phyloP scores from a whole-genome alignment of 2,797 vertebrate species.

The Todus mexicanus region DNA sequence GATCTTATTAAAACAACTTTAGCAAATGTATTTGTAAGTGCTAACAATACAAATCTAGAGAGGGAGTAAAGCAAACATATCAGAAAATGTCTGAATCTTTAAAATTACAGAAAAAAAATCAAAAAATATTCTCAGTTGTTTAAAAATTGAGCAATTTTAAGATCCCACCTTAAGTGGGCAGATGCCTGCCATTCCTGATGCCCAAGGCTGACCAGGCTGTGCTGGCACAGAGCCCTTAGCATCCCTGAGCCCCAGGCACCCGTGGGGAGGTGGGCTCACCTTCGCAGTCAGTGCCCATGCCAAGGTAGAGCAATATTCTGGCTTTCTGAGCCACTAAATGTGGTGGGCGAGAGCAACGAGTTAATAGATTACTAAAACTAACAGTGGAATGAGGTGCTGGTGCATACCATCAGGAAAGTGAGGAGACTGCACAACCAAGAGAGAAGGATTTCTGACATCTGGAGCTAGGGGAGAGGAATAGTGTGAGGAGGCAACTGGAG shows the following conservation, averaged over 20 bases:
- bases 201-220: not conserved
- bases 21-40: not conserved
- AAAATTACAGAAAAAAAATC: not conserved
- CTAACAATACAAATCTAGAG: not conserved
- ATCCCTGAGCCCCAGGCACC: not conserved
- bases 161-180: not conserved
- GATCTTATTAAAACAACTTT: not conserved
- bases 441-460: not conserved
- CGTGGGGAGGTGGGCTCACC: rapidly evolving
- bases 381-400: not conserved
- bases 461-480: not conserved
- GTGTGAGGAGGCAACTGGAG: not conserved
- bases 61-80: not conserved
- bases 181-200: not conserved
- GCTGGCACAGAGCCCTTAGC: not conserved
- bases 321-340: not conserved
- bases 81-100: not conserved
- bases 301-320: rapidly evolving
- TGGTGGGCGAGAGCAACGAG: not conserved
- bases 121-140: not conserved
- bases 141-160: not conserved
- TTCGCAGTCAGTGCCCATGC: too few relatives aligned
- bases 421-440: not conserved
- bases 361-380: not conserved
- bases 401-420: not conserved